phyloP scores from a whole-genome alignment of 2,797 vertebrate genomes.

The Eurystomus glaucurus region DNA sequence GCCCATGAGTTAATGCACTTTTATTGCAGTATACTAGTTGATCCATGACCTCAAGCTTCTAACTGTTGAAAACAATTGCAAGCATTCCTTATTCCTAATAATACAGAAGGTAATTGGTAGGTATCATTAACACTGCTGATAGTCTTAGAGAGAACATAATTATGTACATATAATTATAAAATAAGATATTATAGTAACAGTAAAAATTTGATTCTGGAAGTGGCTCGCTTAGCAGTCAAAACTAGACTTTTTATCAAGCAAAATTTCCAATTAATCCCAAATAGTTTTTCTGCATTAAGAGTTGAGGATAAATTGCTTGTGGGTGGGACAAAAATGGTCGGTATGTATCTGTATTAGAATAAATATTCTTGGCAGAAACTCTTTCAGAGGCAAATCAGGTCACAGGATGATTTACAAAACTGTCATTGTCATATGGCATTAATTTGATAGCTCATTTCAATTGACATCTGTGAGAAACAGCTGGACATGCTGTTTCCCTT shows the following conservation, averaged over 20 bases:
- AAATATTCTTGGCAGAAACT: constrained; percentile 45
- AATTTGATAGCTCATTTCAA: constrained; percentile 78
- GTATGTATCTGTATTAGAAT: background rate
- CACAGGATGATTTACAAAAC: constrained; percentile 73
- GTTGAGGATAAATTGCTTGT: background rate
- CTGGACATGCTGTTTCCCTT: constrained; percentile 74
- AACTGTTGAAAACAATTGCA: background rate
- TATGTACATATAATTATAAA: background rate
- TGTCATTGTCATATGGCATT: constrained; percentile 75
- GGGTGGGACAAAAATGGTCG: background rate
- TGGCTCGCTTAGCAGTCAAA: background rate
- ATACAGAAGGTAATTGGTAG: background rate
- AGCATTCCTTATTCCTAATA: background rate
- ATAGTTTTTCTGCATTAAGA: background rate
- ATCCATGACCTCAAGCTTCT: background rate
- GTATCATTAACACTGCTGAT: background rate
- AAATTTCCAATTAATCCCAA: background rate
- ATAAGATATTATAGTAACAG: background rate
- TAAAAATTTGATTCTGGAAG: background rate
- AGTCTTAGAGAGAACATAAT: background rate
- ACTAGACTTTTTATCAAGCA: background rate
- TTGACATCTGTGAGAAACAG: constrained; percentile 81
- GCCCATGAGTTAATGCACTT: background rate
- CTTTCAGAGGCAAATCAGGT: constrained; percentile 56
- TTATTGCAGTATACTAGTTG: background rate